Evolutionary conservation across 1,140 invertebrate genomes (phyloP), one percentile per base, ranked within the genome.

Genomic region (Heliothis virescens): DNA sequence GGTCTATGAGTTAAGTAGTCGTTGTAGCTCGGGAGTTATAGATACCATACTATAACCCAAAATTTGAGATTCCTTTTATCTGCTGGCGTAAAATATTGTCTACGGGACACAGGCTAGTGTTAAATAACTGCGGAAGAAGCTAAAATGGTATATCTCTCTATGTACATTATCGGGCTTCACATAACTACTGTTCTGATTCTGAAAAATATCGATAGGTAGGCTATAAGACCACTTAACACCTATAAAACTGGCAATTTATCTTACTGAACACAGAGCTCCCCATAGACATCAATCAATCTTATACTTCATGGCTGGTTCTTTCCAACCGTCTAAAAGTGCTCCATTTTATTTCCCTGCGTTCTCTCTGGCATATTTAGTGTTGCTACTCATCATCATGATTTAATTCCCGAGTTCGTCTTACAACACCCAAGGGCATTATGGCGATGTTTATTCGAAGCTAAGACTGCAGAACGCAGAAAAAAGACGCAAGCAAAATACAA

Each of bases 201-300:
- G 34, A 63, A 63, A 63, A 63, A 63, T 63, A 34, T 41, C 34
- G 60, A n/a, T 29, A 41, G 15, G 9, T 26, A 65, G 21, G 12
- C 11, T 48, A 9, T 7, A 21, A 3, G 7, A 67, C 34, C 16
- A 18, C 55, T 18, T 41, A 9, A 7, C 5, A 57, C 55, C 16
- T n/a, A 67, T 67, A 67, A 48, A 67, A 67, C 63, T 41, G 11
- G 41, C 63, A 67, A 67, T 48, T 67, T 67, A 48, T 67, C 63
- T 67, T 67, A 67, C n/a, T 67, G 16, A 67, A 67, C 10, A 16
- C 34, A 5, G 41, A 16, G 48, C 41, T 67, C 63, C 63, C 63
- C 41, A 67, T 18, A 67, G 63, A 50, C 16, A 67, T 67, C 63
- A 4, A 48, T 67, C 63, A 48, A 67, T 48, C 16, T 67, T 67